Percentiles rank a stretch among this genome's conserved stretches.
phyloP scores from a whole-genome alignment of 1,140 invertebrate genomes.

The Micrasema longulum region DNA sequence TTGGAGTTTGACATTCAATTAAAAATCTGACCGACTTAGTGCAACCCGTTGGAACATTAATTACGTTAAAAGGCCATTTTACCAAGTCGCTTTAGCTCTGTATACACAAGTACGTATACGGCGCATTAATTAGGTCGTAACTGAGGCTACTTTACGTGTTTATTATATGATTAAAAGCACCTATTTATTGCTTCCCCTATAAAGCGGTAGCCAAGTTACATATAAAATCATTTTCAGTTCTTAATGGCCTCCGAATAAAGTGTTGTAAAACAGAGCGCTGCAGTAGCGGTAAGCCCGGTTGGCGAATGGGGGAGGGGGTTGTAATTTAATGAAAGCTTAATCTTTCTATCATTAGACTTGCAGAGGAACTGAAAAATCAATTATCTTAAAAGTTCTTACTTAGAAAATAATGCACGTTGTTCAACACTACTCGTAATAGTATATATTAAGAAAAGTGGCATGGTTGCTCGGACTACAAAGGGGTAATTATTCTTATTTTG shows the following conservation, averaged over 20 bases:
- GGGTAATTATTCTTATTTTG: too few relatives aligned
- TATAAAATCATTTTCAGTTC: conserved; percentile 49
- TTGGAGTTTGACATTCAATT: too few relatives aligned
- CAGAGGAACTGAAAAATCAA: too few relatives aligned
- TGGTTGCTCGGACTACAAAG: too few relatives aligned
- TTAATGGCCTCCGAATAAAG: conserved; percentile 45
- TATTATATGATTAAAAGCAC: conserved; percentile 41
- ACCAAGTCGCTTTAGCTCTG: conserved; percentile 11
- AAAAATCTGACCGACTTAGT: too few relatives aligned
- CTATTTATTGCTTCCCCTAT: conserved; percentile 35
- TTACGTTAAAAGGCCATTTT: conserved; percentile 18
- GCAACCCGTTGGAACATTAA: too few relatives aligned
- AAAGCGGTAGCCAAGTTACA: conserved; percentile 38
- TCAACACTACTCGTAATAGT: too few relatives aligned
- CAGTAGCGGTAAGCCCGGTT: conserved; percentile 18
- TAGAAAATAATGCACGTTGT: too few relatives aligned
- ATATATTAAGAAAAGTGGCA: too few relatives aligned
- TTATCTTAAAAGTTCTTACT: too few relatives aligned
- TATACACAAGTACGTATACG: too few relatives aligned
- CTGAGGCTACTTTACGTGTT: conserved; percentile 34
- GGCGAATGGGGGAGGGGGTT: neutral
- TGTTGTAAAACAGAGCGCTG: conserved; percentile 44
- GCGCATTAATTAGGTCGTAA: too few relatives aligned
- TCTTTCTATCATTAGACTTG: conserved; percentile 42
- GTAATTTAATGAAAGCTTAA: conserved; percentile 20